Conservation (phyloP, 2,888 invertebrate species). For the Scaptodrosophila latifasciaeformis region DNA sequence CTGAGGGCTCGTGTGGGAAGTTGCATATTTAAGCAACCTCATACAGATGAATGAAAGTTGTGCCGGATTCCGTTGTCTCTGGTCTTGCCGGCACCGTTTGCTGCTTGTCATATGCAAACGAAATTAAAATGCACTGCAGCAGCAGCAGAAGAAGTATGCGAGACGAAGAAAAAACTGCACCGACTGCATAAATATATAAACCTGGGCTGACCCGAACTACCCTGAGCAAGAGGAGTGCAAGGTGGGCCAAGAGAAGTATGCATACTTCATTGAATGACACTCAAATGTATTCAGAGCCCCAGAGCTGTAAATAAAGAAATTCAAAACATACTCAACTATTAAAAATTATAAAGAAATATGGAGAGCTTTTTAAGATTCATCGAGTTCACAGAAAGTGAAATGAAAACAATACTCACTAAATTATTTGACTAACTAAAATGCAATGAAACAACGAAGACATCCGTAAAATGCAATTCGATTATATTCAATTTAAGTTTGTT, state of each 20-base stretch:
- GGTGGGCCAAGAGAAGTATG: constrained; percentile 19
- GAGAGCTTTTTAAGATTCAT: too few species aligned
- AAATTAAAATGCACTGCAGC: constrained; percentile 66
- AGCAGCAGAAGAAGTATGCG: constrained; percentile 3
- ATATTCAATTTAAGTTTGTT: too few species aligned
- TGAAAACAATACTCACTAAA: too few species aligned
- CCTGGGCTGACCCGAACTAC: constrained; percentile 3
- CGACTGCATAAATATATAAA: constrained; percentile 64
- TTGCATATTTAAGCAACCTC: constrained; percentile 57
- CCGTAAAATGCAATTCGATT: too few species aligned
- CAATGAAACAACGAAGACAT: too few species aligned
- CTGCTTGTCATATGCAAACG: constrained; percentile 65
- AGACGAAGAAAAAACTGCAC: constrained; percentile 54
- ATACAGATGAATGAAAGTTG: constrained; percentile 59
- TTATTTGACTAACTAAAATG: too few species aligned
- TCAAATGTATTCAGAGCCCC: constrained; percentile 48
- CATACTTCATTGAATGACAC: constrained; percentile 65
- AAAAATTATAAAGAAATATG: too few species aligned
- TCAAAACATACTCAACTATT: too few species aligned
- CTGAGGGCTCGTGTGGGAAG: constrained; percentile 6
- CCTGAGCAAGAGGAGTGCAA: background rate
- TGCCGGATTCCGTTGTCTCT: constrained; percentile 44
- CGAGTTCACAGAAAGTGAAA: too few species aligned
- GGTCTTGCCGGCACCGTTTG: constrained; percentile 15
- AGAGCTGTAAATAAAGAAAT: too few species aligned